phyloP scores from a whole-genome alignment of 2,113 vertebrate genomes.

The Ochotona curzoniae region DNA sequence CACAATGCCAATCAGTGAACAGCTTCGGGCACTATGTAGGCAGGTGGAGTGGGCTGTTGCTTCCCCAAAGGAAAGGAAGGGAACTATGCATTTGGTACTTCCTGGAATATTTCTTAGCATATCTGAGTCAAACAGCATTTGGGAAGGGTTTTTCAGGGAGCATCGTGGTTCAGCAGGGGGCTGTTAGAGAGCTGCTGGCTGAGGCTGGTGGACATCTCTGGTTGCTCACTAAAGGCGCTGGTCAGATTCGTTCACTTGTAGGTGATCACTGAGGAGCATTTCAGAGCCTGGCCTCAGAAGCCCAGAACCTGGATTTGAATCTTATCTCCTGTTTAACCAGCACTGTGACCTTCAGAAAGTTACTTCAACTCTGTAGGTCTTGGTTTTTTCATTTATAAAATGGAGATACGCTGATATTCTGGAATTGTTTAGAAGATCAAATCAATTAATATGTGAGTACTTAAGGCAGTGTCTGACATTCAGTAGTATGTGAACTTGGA shows the following conservation, averaged over 20 bases:
- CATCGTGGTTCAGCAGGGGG: background rate
- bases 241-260: background rate
- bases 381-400: constrained; percentile 15
- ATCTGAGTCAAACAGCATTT: background rate
- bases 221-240: background rate
- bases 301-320: background rate
- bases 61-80: background rate
- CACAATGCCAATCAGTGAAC: background rate
- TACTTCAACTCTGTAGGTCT: background rate
- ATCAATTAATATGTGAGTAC: background rate
- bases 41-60: background rate
- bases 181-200: background rate
- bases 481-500: no score
- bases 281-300: background rate
- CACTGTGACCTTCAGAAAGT: background rate
- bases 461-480: background rate
- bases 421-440: background rate
- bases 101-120: constrained; percentile 11
- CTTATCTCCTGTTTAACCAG: background rate
- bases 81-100: background rate
- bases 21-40: fast-evolving
- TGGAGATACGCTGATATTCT: background rate
- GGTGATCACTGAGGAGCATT: background rate
- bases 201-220: background rate
- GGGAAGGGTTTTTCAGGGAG: background rate